Evolutionary conservation across 2,797 vertebrate species (phyloP).

Genomic region (Anas bernieri): DNA sequence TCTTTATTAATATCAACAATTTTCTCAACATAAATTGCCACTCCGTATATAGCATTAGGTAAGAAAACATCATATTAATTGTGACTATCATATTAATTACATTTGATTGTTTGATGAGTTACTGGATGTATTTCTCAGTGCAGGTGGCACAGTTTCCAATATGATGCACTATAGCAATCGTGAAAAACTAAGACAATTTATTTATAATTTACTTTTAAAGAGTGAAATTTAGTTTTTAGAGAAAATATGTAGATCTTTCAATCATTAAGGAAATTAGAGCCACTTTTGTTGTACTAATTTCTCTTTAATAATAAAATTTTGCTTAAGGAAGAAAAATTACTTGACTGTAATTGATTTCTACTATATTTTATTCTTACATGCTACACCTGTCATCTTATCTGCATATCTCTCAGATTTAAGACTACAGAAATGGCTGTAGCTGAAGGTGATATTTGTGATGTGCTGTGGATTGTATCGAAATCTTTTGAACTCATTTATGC

Average conservation of each 20-base stretch:
- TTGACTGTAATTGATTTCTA: conserved; percentile 75
- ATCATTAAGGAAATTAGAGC: conserved; percentile 70
- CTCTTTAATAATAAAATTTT: conserved; percentile 68
- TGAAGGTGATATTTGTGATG: conserved; percentile 68
- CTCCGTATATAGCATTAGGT: not conserved
- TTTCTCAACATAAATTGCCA: too few relatives aligned
- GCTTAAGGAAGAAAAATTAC: conserved; percentile 71
- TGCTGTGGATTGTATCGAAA: conserved; percentile 64
- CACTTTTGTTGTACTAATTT: conserved; percentile 70
- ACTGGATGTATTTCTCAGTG: conserved; percentile 47
- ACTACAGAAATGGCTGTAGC: conserved; percentile 33
- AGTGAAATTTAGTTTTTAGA: conserved; percentile 54
- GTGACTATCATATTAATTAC: conserved; percentile 73
- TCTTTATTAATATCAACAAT: too few relatives aligned
- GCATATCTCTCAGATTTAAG: conserved; percentile 66
- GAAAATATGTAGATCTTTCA: conserved; percentile 67
- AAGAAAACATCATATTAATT: conserved; percentile 77
- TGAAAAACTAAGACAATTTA: conserved; percentile 65
- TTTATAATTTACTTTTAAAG: conserved; percentile 70
- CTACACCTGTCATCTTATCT: conserved; percentile 72
- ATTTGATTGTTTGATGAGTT: conserved; percentile 64
- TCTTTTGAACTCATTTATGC: conserved; percentile 74
- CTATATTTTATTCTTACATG: conserved; percentile 68
- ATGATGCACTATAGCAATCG: conserved; percentile 47
- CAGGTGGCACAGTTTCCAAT: conserved; percentile 65